phyloP scores from a whole-genome alignment of 2,888 invertebrate species.

The Scrobipalpa costella region DNA sequence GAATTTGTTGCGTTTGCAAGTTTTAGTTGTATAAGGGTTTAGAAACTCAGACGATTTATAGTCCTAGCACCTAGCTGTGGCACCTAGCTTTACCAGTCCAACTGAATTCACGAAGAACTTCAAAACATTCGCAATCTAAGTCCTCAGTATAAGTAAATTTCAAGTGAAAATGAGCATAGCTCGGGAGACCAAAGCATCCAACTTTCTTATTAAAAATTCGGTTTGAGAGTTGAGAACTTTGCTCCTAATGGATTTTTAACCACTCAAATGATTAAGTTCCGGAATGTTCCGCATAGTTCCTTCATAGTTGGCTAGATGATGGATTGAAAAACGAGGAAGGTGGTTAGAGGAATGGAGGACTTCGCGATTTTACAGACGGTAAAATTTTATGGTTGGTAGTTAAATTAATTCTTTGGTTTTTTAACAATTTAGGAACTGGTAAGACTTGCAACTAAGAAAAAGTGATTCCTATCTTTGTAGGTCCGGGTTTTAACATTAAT shows the following conservation, averaged over 20 bases:
- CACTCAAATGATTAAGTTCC: constrained; percentile 59
- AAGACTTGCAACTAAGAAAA: no score
- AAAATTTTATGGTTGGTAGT: not conserved
- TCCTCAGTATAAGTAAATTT: constrained; percentile 34
- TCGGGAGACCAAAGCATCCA: constrained; percentile 43
- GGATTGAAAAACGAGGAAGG: constrained; percentile 3
- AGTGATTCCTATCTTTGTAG: no score
- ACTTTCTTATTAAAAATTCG: constrained; percentile 71
- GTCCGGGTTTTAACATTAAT: no score
- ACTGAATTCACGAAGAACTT: constrained; percentile 3
- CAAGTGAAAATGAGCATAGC: constrained; percentile 51
- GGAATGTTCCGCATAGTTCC: constrained; percentile 41
- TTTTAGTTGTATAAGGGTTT: no score
- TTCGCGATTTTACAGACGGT: not conserved
- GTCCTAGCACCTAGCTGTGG: no score
- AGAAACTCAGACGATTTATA: no score
- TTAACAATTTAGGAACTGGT: not conserved
- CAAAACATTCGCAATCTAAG: not conserved
- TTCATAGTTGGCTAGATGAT: constrained; percentile 34
- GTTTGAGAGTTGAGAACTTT: constrained; percentile 52
- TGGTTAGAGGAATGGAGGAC: not conserved
- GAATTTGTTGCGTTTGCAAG: no score
- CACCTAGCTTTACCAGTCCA: not conserved
- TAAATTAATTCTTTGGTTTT: not conserved
- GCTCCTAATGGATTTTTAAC: constrained; percentile 66